Conservation (phyloP, 1,140 invertebrate genomes). For the Drosophila erecta region DNA sequence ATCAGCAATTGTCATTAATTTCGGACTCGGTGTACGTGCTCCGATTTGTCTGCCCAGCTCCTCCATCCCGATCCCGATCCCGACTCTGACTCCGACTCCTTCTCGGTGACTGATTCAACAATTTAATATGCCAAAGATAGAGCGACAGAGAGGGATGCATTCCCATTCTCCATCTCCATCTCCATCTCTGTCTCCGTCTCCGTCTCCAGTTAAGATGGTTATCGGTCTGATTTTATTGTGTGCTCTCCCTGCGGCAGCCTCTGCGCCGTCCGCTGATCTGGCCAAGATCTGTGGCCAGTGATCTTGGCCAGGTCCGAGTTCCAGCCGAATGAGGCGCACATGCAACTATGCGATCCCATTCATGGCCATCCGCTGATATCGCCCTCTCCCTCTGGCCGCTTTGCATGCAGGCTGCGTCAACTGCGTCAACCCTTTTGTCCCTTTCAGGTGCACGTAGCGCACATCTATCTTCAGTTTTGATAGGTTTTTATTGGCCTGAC, state of each 20-base stretch:
- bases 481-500: conserved; percentile 76
- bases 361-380: conserved; percentile 22
- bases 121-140: conserved; percentile 72
- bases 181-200: conserved; percentile 28
- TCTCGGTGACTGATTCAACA: conserved; percentile 74
- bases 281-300: conserved; percentile 3
- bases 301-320: conserved; percentile 1
- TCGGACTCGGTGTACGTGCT: conserved; percentile 80
- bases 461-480: conserved; percentile 76
- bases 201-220: conserved; percentile 59
- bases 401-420: conserved; percentile 15
- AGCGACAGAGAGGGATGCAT: conserved; percentile 16
- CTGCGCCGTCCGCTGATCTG: conserved; percentile 9
- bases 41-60: conserved; percentile 64
- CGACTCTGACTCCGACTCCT: conserved; percentile 11
- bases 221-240: conserved; percentile 72
- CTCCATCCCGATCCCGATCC: background rate
- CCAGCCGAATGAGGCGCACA: conserved; percentile 37
- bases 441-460: conserved; percentile 70
- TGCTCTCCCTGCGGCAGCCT: conserved; percentile 36
- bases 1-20: conserved; percentile 83
- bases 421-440: conserved; percentile 58
- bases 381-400: background rate
- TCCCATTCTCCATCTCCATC: background rate
- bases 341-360: conserved; percentile 73